Percentiles rank a stretch among this genome's conserved stretches.
phyloP scores from a whole-genome alignment of 2,888 invertebrate species.

The Branchipolynoe longqiensis region DNA sequence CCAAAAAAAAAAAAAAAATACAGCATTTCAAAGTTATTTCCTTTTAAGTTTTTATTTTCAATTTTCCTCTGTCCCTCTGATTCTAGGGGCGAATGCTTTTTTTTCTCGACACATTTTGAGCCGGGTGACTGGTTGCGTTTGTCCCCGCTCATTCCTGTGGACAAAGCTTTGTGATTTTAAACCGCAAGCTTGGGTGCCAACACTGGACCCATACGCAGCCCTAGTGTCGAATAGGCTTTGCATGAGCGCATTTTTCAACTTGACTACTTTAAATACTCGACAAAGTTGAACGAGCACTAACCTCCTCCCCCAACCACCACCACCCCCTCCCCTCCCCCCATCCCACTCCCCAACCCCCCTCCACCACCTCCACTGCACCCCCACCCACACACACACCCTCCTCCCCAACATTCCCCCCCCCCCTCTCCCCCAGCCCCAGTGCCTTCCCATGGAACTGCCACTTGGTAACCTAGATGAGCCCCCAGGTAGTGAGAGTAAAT shows the following conservation, averaged over 20 bases:
- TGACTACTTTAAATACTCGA: not conserved
- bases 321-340: not conserved
- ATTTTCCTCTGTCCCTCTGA: constrained; percentile 18
- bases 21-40: constrained; percentile 13
- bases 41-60: not conserved
- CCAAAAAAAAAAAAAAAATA: too few species aligned
- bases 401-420: too few species aligned
- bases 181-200: constrained; percentile 35
- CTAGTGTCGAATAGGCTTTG: constrained; percentile 10
- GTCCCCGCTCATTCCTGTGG: not conserved
- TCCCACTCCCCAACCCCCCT: not conserved
- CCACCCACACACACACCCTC: too few species aligned
- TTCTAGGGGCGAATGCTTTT: not conserved
- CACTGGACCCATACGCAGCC: not conserved
- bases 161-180: constrained; percentile 31
- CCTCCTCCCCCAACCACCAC: not conserved
- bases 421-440: too few species aligned
- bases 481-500: too few species aligned
- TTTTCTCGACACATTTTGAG: constrained; percentile 13
- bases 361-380: too few species aligned
- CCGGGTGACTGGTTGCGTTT: constrained; percentile 6
- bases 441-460: too few species aligned
- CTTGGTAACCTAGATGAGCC: too few species aligned
- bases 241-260: constrained; percentile 40
- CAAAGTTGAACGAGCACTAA: constrained; percentile 32